Base-by-base conservation (phyloP, 2,888 invertebrate species). In the Orchesella flavescens region DNA sequence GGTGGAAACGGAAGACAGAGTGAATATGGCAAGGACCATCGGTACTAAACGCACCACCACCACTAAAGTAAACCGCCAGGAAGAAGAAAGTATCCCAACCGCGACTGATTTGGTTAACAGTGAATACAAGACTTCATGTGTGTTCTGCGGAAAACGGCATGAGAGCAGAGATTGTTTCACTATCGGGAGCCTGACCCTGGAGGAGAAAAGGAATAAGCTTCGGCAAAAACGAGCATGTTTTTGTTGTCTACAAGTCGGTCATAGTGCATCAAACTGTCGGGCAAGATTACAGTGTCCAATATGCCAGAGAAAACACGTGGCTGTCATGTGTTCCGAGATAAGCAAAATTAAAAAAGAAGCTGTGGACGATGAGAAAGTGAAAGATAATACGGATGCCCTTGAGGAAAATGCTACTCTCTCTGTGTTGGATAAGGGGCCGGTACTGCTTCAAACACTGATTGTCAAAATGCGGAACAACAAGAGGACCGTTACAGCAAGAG, bases 1-100 rank as follows among this genome's bases (percentile, higher is more conserved):
- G 53, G 85, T 83, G 4, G 63, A 66, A 43, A 53, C 75, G 1
- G 71, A 74, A 12, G 75, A 61, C 12, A 10, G 75, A 17, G 71
- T 83, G 12, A 19, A 19, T 10, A 19, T 77, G 24, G 84, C 73
- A 2, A 24, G 15, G 34, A 63, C 19, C 7, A 15, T 19, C 12
- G 21, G 5, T 12, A 5, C 19, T 61, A 7, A 17, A 17, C 12
- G 21, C 10, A 61, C 4, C 4, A 21, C 19, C 19, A 15, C 21
- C 19, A 15, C 19, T 9, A 23, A 4, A 19, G 5, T n/a, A 55
- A 10, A n/a, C 55, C 4, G 17, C 7, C 5, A 10, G 10, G 17
- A 10, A 10, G 10, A n/a, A n/a, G 57, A 57, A 10, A 63, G 24
- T 24, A 13, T 24, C 3, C 34, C 63, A 19, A 63, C 63, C 15